Percentiles rank a stretch among this genome's conserved stretches.
phyloP scores from a whole-genome alignment of 2,113 vertebrate species.

The Cebidichthys violaceus region DNA sequence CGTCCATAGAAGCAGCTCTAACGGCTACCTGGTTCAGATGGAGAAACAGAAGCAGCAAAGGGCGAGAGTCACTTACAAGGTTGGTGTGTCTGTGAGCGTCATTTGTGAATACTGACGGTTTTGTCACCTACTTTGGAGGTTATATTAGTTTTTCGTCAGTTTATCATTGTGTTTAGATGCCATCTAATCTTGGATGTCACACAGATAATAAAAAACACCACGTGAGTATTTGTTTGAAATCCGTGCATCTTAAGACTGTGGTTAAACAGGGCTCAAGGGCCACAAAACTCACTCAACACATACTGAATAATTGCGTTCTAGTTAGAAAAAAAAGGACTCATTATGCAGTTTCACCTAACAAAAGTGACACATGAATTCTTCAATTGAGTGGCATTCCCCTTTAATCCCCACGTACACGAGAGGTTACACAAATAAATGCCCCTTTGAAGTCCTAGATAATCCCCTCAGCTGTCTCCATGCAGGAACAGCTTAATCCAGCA shows the following conservation, averaged over 20 bases:
- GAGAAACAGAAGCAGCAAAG: slow-evolving; percentile 79
- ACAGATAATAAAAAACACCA: background rate
- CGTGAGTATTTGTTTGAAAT: background rate
- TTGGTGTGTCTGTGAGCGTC: slow-evolving; percentile 61
- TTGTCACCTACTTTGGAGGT: background rate
- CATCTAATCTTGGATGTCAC: background rate
- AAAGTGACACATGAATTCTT: slow-evolving; percentile 58
- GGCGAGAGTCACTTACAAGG: slow-evolving; percentile 81
- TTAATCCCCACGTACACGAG: slow-evolving; percentile 59
- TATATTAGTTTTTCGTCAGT: background rate
- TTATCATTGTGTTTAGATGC: background rate
- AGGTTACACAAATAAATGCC: slow-evolving; percentile 74
- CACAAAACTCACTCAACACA: slow-evolving; percentile 34
- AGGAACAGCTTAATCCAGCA: slow-evolving; percentile 68
- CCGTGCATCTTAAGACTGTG: slow-evolving; percentile 21
- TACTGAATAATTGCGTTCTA: slow-evolving; percentile 17
- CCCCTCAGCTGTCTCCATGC: slow-evolving; percentile 66
- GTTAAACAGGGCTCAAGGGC: background rate
- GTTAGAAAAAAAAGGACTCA: slow-evolving; percentile 41
- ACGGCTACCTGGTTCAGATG: slow-evolving; percentile 81
- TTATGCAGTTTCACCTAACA: slow-evolving; percentile 58
- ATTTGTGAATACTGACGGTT: background rate
- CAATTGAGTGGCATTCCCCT: slow-evolving; percentile 51
- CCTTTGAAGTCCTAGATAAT: slow-evolving; percentile 77
- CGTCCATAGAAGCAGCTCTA: slow-evolving; percentile 76